Evolutionary conservation across 2,888 invertebrate genomes (phyloP), one percentile per base, ranked within the genome.

Genomic region (Tenthredo scrophulariae): DNA sequence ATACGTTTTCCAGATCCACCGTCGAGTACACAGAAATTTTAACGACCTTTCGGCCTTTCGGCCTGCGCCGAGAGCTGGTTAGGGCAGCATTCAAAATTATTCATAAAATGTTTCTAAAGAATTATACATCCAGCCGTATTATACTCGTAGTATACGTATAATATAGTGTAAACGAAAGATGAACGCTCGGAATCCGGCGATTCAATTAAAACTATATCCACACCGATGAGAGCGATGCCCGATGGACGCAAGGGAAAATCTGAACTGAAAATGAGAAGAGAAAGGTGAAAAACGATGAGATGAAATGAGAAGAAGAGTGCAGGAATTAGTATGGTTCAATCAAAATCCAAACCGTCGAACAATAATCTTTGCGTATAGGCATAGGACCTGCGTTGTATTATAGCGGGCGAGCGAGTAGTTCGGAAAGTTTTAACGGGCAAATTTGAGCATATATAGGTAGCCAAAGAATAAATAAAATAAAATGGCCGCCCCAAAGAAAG

Each of bases 401-500:
- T 13, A 33, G n/a, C 67, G 67, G 33, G 18, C 6, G 33, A 18
- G 15, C 67, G 33, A 18, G 29, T 77, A 65, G 80, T 62, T 62
- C 6, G 62, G 43, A 80, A 43, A 62, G 40, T 62, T 80, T 43
- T 62, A 65, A 80, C 80, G 58, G 80, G 80, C 80, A 80, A 80
- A 80, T 80, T 80, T 37, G 80, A 22, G 80, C 54, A 37, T 74
- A 37, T 33, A 80, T 58, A 80, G 80, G 80, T 80, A 80, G 80
- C 40, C 62, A 65, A 80, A 80, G 80, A 80, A 62, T 80, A 83
- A 83, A 83, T 83, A 83, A 83, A 83, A 83, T 83, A 83, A 83
- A 83, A 83, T 67, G 83, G 83, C 83, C n/a, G 83, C 33, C 40
- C 83, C 83, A 67, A 72, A 83, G 65, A 84, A 79, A 86, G 85